A percentile compares a stretch with the other conserved stretches of the same genome.
phyloP scores from a whole-genome alignment of 2,888 invertebrate genomes.

The Cyclophora albipunctata region DNA sequence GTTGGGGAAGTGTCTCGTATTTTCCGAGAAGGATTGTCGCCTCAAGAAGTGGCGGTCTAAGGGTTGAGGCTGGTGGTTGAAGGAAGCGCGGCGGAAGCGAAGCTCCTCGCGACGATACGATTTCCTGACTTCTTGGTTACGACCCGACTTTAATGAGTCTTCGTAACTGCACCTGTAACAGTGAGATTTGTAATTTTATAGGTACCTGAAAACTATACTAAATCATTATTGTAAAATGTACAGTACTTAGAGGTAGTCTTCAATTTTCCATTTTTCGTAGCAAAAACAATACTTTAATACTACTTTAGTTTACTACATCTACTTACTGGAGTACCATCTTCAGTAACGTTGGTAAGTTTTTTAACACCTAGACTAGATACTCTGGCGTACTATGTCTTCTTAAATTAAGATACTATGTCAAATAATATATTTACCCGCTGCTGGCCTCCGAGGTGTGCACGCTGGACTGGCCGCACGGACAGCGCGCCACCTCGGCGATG shows the following conservation, averaged over 20 bases:
- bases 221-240: neutral
- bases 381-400: too few species aligned
- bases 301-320: too few species aligned
- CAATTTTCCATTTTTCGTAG: too few species aligned
- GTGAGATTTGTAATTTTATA: too few species aligned
- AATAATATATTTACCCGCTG: conserved; percentile 73
- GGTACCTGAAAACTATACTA: too few species aligned
- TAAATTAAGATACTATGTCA: too few species aligned
- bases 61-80: conserved; percentile 45
- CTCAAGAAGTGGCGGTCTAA: conserved; percentile 47
- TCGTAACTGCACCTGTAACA: conserved; percentile 82
- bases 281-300: too few species aligned
- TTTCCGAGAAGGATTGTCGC: conserved; percentile 64
- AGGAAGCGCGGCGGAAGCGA: conserved; percentile 56
- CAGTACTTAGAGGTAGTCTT: too few species aligned
- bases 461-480: conserved; percentile 80
- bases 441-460: conserved; percentile 81
- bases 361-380: too few species aligned
- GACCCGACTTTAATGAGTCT: conserved; percentile 84
- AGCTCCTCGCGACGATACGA: conserved; percentile 41
- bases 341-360: too few species aligned
- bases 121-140: conserved; percentile 51
- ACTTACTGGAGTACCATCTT: too few species aligned
- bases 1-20: conserved; percentile 53
- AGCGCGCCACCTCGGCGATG: conserved; percentile 75